Evolutionary conservation across 2,797 vertebrate genomes (phyloP).

Genomic region (Lagodon rhomboides): DNA sequence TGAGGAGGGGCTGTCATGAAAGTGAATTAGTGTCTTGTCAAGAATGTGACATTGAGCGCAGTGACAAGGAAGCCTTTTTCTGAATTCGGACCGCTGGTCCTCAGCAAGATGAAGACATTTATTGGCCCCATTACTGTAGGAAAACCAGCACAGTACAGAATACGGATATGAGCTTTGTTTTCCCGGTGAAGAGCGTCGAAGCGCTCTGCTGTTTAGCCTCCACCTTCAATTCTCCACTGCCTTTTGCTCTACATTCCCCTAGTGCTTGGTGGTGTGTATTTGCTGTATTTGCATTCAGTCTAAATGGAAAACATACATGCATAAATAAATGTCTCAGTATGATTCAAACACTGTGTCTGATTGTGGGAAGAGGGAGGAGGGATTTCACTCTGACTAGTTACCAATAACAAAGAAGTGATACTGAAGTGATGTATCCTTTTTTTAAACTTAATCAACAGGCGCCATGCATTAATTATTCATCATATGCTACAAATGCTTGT

Average conservation of each 20-base stretch:
- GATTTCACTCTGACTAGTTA: background rate
- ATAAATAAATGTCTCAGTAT: constrained; percentile 91
- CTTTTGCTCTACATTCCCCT: constrained; percentile 82
- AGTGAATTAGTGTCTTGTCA: constrained; percentile 60
- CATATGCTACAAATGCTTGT: constrained; percentile 30
- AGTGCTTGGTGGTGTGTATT: constrained; percentile 95
- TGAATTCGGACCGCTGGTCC: constrained; percentile 28
- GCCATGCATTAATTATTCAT: constrained; percentile 12
- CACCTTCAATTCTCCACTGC: constrained; percentile 83
- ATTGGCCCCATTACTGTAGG: constrained; percentile 38
- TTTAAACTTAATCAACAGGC: no score
- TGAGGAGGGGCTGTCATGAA: constrained; percentile 37
- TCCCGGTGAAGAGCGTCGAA: constrained; percentile 58
- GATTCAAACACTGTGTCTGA: constrained; percentile 71
- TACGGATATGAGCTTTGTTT: constrained; percentile 48
- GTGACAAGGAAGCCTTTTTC: constrained; percentile 2
- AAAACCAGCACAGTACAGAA: constrained; percentile 46
- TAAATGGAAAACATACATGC: constrained; percentile 91
- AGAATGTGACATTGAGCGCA: constrained; percentile 46
- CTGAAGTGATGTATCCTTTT: background rate
- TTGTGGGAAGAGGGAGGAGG: constrained; percentile 37
- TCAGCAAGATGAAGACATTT: constrained; percentile 12
- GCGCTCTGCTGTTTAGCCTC: constrained; percentile 73
- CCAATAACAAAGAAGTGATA: background rate
- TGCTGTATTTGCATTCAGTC: constrained; percentile 97